These are phyloP conservation scores for Siderastrea siderea DNA, from an alignment of 92 coral and sea anemone genomes.

Conservation along the genomic window DNA sequence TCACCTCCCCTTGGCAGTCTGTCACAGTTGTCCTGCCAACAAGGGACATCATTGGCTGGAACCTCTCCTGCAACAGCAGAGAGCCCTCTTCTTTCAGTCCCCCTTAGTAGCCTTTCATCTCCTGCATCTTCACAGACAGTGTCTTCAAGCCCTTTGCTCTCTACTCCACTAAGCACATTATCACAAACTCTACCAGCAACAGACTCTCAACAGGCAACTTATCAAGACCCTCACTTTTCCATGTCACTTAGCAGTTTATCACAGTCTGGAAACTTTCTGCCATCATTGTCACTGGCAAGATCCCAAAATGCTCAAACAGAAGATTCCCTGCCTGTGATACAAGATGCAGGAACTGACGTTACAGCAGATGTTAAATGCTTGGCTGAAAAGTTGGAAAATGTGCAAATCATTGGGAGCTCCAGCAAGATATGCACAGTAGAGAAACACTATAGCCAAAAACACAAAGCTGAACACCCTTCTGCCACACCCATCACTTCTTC, in stretches of 20 bases:
- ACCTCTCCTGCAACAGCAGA: conserved; percentile 1
- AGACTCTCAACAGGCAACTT: not conserved
- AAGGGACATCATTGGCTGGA: not conserved
- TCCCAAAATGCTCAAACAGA: conserved; percentile 11
- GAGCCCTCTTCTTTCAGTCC: conserved; percentile 23
- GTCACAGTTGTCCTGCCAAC: conserved; percentile 24
- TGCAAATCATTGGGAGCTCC: not conserved
- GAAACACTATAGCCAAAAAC: conserved; percentile 11
- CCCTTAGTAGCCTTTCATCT: conserved; percentile 15
- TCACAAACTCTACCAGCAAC: not conserved
- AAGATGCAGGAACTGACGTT: not conserved
- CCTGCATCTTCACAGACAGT: not conserved
- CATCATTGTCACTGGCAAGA: not conserved
- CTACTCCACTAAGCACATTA: conserved; percentile 15
- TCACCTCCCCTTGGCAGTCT: conserved; percentile 28
- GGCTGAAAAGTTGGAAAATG: not conserved
- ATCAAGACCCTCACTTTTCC: conserved; percentile 19
- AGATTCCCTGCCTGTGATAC: not conserved
- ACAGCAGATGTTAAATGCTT: not conserved
- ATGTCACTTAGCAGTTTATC: conserved; percentile 22
- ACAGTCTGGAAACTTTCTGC: not conserved
- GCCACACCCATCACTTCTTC: not conserved
- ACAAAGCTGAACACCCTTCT: not conserved
- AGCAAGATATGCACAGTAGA: not conserved
- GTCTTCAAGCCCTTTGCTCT: conserved; percentile 2